A percentile compares a stretch with the other conserved stretches of the same genome.
Evolutionary conservation across 2,797 vertebrate species (phyloP).

Genomic region (Hypotaenidia okinawae): DNA sequence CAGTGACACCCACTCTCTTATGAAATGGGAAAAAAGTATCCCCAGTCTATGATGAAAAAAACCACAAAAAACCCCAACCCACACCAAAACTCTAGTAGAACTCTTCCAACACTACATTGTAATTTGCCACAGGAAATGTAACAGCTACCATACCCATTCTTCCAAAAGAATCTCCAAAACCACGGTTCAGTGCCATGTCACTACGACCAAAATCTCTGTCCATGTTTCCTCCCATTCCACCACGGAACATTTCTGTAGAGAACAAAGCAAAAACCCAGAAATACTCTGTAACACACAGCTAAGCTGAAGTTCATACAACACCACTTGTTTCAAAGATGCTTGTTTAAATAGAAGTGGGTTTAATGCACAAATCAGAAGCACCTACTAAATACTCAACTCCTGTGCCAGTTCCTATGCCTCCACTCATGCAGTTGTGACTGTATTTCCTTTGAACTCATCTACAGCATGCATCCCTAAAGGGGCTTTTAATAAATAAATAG

Average conservation of each 20-base stretch:
- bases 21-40: not conserved
- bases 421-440: constrained; percentile 13
- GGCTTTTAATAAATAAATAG: not conserved
- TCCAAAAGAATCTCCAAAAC: constrained; percentile 94
- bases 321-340: not conserved
- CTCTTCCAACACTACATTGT: not conserved
- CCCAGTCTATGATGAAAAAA: not conserved
- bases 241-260: constrained; percentile 88
- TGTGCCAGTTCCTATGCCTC: not conserved
- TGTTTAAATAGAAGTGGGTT: not conserved
- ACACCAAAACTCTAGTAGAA: not conserved
- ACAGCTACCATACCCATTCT: constrained; percentile 86
- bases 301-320: not conserved
- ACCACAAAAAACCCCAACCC: too few relatives aligned
- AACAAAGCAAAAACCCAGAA: not conserved
- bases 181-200: constrained; percentile 91
- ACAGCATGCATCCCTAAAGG: constrained; percentile 32
- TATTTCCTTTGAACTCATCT: constrained; percentile 58
- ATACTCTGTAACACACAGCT: not conserved
- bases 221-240: constrained; percentile 90
- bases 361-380: not conserved
- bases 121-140: not conserved
- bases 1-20: not conserved
- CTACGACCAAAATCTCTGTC: constrained; percentile 92
- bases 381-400: constrained; percentile 28